A percentile compares a stretch with the other conserved stretches of the same genome.
Conservation (phyloP, 1,140 invertebrate species). For the Trichomalopsis sarcophagae region DNA sequence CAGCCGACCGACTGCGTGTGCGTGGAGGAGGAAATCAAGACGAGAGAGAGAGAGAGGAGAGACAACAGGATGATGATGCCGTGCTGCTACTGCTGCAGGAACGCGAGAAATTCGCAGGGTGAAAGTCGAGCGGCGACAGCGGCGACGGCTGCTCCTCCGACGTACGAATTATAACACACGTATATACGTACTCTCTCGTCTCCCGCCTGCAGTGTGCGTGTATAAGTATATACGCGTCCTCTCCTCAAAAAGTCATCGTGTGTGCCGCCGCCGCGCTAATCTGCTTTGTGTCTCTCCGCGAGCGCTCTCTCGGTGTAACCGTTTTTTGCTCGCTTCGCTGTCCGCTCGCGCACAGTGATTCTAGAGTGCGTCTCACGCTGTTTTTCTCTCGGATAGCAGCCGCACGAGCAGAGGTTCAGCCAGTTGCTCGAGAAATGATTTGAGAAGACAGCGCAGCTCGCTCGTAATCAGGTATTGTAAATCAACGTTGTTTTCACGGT, state of each 20-base stretch:
- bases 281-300: slow-evolving; percentile 25
- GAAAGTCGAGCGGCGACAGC: slow-evolving; percentile 34
- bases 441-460: background rate
- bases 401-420: background rate
- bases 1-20: too few species aligned
- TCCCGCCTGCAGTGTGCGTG: background rate
- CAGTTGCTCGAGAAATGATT: slow-evolving; percentile 8
- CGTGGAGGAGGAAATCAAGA: background rate
- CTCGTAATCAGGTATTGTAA: background rate
- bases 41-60: background rate
- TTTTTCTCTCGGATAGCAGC: background rate
- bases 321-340: background rate
- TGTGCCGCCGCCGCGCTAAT: background rate
- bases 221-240: background rate
- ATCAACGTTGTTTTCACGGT: background rate
- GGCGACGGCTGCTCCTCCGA: background rate
- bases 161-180: slow-evolving; percentile 9
- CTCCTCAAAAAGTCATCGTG: background rate
- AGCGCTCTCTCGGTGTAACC: slow-evolving; percentile 13
- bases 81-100: slow-evolving; percentile 2
- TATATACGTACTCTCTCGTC: background rate
- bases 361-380: background rate
- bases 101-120: slow-evolving; percentile 45
- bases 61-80: slow-evolving; percentile 9
- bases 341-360: background rate